These are phyloP conservation scores for Hydrolagus affinis DNA, from an alignment of 2,113 vertebrate species.

Conservation along the genomic window DNA sequence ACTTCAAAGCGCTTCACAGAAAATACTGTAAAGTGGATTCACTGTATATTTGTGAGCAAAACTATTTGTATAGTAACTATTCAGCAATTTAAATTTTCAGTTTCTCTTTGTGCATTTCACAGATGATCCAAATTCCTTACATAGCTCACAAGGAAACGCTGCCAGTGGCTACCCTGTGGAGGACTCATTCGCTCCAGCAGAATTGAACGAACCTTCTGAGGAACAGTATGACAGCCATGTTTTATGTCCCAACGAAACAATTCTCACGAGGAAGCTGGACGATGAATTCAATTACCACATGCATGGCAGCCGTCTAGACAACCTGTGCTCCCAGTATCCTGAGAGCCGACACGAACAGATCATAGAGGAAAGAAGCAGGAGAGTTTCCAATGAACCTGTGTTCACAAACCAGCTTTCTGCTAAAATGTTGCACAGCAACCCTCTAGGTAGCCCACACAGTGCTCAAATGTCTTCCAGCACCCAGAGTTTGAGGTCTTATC, in stretches of 20 bases:
- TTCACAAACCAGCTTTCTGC: not conserved
- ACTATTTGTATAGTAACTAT: not conserved
- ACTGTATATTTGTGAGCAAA: not conserved
- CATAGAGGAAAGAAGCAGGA: constrained; percentile 44
- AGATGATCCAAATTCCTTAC: constrained; percentile 70
- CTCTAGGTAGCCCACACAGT: too few relatives aligned
- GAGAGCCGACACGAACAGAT: constrained; percentile 8
- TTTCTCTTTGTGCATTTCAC: constrained; percentile 34
- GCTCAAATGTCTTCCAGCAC: not conserved
- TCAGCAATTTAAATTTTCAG: not conserved
- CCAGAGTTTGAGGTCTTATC: not conserved
- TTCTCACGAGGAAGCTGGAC: constrained; percentile 64
- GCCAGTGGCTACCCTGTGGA: constrained; percentile 36
- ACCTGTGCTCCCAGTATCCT: not conserved
- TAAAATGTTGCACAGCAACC: too few relatives aligned
- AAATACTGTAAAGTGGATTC: too few relatives aligned
- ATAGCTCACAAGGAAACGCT: constrained; percentile 60
- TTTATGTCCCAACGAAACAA: constrained; percentile 15
- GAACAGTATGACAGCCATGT: constrained; percentile 37
- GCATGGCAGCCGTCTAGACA: constrained; percentile 52
- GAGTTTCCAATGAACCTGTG: constrained; percentile 43
- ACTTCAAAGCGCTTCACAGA: too few relatives aligned
- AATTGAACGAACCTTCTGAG: constrained; percentile 56
- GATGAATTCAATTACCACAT: constrained; percentile 73
- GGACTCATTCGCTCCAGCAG: constrained; percentile 40